Evolutionary conservation across 2,113 vertebrate genomes (phyloP).

Genomic region (Gadus macrocephalus): DNA sequence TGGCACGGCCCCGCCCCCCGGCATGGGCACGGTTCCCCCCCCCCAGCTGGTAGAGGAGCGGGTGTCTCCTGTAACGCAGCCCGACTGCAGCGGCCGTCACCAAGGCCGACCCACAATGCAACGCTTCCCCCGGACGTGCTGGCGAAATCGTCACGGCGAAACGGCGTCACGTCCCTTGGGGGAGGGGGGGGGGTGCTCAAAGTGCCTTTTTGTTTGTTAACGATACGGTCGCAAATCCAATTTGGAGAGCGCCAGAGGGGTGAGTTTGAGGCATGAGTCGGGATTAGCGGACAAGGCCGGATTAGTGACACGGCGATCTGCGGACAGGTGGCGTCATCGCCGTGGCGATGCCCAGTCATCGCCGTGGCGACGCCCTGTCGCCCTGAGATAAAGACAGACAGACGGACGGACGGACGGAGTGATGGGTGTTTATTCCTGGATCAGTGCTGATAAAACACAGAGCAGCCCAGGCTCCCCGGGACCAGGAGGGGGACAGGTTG

Average conservation of each 20-base stretch:
- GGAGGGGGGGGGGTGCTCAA: conserved; percentile 1
- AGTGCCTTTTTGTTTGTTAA: conserved; percentile 18
- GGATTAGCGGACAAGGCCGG: conserved; percentile 36
- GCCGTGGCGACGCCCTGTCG: too few species aligned
- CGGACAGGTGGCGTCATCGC: conserved; percentile 12
- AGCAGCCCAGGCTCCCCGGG: not conserved
- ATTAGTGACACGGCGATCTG: conserved; percentile 14
- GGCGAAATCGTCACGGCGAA: conserved; percentile 2
- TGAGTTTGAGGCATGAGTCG: conserved; percentile 10
- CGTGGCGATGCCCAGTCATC: too few species aligned
- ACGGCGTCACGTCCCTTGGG: not conserved
- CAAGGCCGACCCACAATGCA: conserved; percentile 10
- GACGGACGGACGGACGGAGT: too few species aligned
- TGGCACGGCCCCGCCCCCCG: too few species aligned
- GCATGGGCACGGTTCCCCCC: too few species aligned
- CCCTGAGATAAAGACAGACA: not conserved
- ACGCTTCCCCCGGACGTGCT: too few species aligned
- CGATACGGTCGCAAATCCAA: conserved; percentile 41
- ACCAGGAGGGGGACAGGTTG: not conserved
- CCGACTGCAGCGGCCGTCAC: not conserved
- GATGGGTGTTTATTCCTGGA: too few species aligned
- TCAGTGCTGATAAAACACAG: too few species aligned
- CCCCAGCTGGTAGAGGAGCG: too few species aligned
- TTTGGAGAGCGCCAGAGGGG: conserved; percentile 34
- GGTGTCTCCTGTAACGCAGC: not conserved